Conservation (phyloP, 2,113 vertebrate species). For the Elanus axillaris region DNA sequence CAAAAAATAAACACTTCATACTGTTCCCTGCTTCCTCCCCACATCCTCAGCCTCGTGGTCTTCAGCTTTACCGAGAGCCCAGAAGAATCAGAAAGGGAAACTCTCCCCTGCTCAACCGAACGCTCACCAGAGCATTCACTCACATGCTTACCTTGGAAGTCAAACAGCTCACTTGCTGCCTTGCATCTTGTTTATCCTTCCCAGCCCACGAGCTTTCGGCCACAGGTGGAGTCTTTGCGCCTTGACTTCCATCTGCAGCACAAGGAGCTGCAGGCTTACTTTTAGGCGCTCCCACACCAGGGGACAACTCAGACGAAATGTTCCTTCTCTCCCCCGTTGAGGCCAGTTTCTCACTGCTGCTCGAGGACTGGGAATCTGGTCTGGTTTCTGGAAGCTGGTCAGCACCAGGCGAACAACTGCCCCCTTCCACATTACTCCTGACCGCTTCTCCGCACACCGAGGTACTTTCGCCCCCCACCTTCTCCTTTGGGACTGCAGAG, state of each 20-base stretch:
- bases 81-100: background rate
- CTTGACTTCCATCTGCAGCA: background rate
- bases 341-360: background rate
- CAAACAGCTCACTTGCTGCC: background rate
- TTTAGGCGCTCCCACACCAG: background rate
- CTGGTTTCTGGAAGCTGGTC: background rate
- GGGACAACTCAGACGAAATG: rapidly evolving
- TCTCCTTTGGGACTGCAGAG: background rate
- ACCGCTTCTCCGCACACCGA: rapidly evolving
- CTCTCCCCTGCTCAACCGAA: background rate
- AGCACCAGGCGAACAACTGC: rapidly evolving
- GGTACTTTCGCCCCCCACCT: background rate
- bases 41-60: rapidly evolving
- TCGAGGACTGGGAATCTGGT: background rate
- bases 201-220: background rate
- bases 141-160: background rate
- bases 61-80: background rate
- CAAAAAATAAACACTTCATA: rapidly evolving
- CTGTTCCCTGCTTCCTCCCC: no score
- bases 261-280: background rate
- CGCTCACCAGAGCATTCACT: rapidly evolving
- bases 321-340: rapidly evolving
- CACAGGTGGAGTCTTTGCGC: background rate
- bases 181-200: background rate
- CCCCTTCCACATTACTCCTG: rapidly evolving